These are phyloP conservation scores for Dasysyrphus albostriatus DNA, from an alignment of 2,888 invertebrate species.

Conservation along the genomic window DNA sequence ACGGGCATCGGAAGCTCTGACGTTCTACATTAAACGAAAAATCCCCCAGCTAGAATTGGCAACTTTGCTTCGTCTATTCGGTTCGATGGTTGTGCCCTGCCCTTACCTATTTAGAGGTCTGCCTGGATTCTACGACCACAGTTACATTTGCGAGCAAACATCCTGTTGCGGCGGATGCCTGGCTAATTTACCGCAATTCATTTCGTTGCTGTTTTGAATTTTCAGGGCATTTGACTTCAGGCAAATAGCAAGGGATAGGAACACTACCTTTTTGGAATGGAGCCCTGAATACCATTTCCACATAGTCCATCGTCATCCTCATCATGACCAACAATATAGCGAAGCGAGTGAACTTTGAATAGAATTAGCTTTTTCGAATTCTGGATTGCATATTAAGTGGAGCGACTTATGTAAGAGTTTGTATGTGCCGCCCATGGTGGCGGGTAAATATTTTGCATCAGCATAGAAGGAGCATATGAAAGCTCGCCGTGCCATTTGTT, in stretches of 20 bases:
- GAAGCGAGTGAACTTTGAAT: slow-evolving; percentile 23
- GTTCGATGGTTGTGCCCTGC: neutral
- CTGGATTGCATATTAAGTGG: slow-evolving; percentile 62
- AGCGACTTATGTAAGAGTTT: neutral
- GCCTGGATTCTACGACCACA: slow-evolving; percentile 55
- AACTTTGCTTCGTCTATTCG: slow-evolving; percentile 16
- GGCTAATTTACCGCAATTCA: slow-evolving; percentile 74
- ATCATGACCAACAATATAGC: neutral
- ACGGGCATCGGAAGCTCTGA: slow-evolving; percentile 14
- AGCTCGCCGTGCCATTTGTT: slow-evolving; percentile 47
- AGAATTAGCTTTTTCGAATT: slow-evolving; percentile 38
- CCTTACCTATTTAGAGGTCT: neutral
- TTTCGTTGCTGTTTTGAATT: slow-evolving; percentile 66
- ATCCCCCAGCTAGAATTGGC: slow-evolving; percentile 8
- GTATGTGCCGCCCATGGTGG: neutral
- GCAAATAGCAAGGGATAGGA: neutral
- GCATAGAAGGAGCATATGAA: slow-evolving; percentile 15
- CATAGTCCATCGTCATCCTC: neutral
- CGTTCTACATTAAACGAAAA: neutral
- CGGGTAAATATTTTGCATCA: slow-evolving; percentile 18
- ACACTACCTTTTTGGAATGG: neutral
- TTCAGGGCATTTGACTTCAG: slow-evolving; percentile 67
- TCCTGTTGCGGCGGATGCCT: slow-evolving; percentile 75
- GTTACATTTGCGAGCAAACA: slow-evolving; percentile 70
- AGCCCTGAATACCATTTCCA: slow-evolving; percentile 21